These are phyloP conservation scores for Lycia hirtaria DNA, from an alignment of 2,888 invertebrate species.

Conservation along the genomic window DNA sequence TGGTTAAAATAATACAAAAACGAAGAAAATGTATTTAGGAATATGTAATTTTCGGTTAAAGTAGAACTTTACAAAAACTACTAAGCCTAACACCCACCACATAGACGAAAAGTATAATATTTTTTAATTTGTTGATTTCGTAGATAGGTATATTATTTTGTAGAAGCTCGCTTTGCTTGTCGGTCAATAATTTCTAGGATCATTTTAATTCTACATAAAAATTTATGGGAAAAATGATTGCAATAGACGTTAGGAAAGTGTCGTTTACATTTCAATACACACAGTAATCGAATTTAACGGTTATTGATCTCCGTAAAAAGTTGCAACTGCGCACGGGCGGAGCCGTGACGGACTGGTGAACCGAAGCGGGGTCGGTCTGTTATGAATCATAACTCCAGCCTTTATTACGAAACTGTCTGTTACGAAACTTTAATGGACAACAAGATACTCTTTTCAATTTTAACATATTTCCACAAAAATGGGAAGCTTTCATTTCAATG, in stretches of 20 bases:
- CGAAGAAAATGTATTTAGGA: no score
- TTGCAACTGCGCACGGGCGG: slow-evolving; percentile 41
- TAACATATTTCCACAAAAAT: slow-evolving; percentile 4
- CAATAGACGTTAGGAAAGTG: slow-evolving; percentile 58
- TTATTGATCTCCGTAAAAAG: slow-evolving; percentile 69
- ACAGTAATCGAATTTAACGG: slow-evolving; percentile 80
- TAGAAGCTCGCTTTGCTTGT: no score
- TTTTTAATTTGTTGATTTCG: no score
- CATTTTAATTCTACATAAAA: no score
- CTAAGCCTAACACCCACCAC: no score
- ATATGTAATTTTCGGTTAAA: no score
- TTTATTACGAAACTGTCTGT: slow-evolving; percentile 38
- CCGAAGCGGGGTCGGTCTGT: slow-evolving; percentile 50
- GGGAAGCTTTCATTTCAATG: slow-evolving; percentile 2
- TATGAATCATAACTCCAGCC: slow-evolving; percentile 31
- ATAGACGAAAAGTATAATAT: no score
- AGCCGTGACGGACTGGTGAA: slow-evolving; percentile 62
- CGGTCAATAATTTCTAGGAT: no score
- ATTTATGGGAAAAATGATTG: slow-evolving; percentile 14
- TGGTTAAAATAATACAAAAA: no score
- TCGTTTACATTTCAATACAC: slow-evolving; percentile 69
- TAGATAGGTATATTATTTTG: no score
- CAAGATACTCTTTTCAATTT: neutral
- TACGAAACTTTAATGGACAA: slow-evolving; percentile 27
- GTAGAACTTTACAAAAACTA: no score